Evolutionary conservation across 1,140 invertebrate genomes (phyloP).

Genomic region (Frieseomelitta varia): DNA sequence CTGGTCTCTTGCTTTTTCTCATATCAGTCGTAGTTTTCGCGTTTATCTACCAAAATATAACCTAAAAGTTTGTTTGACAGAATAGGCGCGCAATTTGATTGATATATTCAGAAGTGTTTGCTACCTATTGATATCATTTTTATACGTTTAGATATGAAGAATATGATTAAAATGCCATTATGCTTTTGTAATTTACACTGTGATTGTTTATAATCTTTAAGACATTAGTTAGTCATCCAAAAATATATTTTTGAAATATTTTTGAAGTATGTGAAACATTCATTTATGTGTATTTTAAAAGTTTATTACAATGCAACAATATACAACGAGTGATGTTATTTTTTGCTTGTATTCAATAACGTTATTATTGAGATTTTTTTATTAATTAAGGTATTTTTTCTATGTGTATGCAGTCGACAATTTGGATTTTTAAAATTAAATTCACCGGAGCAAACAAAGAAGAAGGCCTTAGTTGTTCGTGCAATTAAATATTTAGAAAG

Average conservation of each 20-base stretch:
- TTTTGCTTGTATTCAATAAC: not conserved
- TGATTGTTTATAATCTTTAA: not conserved
- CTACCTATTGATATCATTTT: constrained; percentile 75
- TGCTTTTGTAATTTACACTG: not conserved
- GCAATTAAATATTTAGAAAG: constrained; percentile 92
- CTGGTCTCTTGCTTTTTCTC: not conserved
- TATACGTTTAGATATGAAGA: not conserved
- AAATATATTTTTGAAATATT: not conserved
- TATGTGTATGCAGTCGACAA: constrained; percentile 86
- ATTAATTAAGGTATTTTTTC: constrained; percentile 8
- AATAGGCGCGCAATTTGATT: constrained; percentile 64
- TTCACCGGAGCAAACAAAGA: constrained; percentile 88
- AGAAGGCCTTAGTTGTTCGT: constrained; percentile 90
- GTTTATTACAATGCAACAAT: not conserved
- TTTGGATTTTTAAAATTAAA: constrained; percentile 93
- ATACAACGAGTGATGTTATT: not conserved
- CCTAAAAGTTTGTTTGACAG: constrained; percentile 68
- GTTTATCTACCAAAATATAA: constrained; percentile 42
- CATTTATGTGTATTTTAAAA: not conserved
- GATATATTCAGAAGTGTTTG: constrained; percentile 43
- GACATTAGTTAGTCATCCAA: too few relatives aligned
- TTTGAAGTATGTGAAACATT: not conserved
- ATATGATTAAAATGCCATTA: not conserved
- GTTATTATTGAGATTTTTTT: not conserved
- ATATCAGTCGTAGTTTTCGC: not conserved